Base-by-base conservation (phyloP, 2,113 vertebrate genomes). In the Gnathonemus echidnorhynchus region DNA sequence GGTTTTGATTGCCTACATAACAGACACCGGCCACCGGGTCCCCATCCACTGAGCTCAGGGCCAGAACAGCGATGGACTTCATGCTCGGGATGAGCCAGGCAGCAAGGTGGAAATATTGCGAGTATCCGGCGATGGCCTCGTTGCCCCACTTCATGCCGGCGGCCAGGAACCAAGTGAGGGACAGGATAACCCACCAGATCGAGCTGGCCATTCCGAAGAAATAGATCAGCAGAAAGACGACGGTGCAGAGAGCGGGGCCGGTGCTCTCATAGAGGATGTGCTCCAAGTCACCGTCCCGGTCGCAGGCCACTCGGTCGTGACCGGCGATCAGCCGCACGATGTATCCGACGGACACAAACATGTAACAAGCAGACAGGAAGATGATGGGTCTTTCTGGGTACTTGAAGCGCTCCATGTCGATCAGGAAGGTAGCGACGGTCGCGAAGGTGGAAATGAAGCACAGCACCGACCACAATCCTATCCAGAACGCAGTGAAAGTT, bases 31-130 rank as follows among this genome's bases (percentile, higher is more conserved):
- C 97, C 91, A 99, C 97, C 0, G 98, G 96, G 94, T 99, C 98
- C 0, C 98, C 98, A 50, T 99, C 98, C 92, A 99, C 98, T 0
- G 98, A 98, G 88, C 98, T 98, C 77, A 99, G 95, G 0, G 98
- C 98, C 91, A 99, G 89, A 87, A 97, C 98, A 0, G 97, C 97
- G 0, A 98, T 97, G 88, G 97, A 98, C 93, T 99, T 98, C 90
- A 98, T 95, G 39, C 97, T 98, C 92, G 98, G 98, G 90, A 99
- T 96, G 50, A 99, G 95, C 98, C 98, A 99, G 31, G 98, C 98
- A 0, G 97, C 98, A 93, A 99, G 90, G 93, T 99, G 98, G 92
- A 99, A 99, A 87, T 99, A 98, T 94, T 97, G 98, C 0, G 98
- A 97, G 58, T 98, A 98, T 90, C 97, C 95, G 0, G 97, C 97